A percentile compares a stretch with the other conserved stretches of the same genome.
phyloP scores from a whole-genome alignment of 2,797 vertebrate species.

The Poecile montanus region DNA sequence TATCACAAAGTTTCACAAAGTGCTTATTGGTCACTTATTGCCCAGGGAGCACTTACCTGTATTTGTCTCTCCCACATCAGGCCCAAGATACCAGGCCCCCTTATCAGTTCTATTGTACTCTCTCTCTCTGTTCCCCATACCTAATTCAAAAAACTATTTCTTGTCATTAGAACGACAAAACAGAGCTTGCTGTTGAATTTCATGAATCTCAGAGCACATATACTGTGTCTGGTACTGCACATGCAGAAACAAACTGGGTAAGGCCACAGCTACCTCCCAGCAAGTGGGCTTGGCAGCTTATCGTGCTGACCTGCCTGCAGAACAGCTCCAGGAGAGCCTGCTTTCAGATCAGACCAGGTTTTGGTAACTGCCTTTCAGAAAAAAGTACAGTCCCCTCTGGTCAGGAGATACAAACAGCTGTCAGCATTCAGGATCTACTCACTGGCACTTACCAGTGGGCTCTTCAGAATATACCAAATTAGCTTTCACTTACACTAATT shows the following conservation, averaged over 20 bases:
- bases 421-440: not conserved
- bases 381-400: rapidly evolving
- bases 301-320: not conserved
- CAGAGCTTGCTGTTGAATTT: not conserved
- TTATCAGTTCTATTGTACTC: too few species aligned
- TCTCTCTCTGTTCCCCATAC: too few species aligned
- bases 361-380: not conserved
- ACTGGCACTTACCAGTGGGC: too few species aligned
- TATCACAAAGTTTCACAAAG: too few species aligned
- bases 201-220: not conserved
- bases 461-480: not conserved
- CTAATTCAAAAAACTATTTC: not conserved
- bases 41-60: too few species aligned
- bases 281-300: not conserved
- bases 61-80: too few species aligned
- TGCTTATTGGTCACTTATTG: too few species aligned
- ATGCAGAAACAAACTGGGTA: not conserved
- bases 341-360: not conserved
- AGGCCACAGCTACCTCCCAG: too few species aligned
- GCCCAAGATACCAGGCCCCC: too few species aligned
- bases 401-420: not conserved
- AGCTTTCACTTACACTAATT: not conserved
- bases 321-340: not conserved
- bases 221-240: not conserved
- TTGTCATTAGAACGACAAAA: not conserved